Evolutionary conservation across 1,140 invertebrate genomes (phyloP), one percentile per base, ranked within the genome.

Genomic region (Mya arenaria): DNA sequence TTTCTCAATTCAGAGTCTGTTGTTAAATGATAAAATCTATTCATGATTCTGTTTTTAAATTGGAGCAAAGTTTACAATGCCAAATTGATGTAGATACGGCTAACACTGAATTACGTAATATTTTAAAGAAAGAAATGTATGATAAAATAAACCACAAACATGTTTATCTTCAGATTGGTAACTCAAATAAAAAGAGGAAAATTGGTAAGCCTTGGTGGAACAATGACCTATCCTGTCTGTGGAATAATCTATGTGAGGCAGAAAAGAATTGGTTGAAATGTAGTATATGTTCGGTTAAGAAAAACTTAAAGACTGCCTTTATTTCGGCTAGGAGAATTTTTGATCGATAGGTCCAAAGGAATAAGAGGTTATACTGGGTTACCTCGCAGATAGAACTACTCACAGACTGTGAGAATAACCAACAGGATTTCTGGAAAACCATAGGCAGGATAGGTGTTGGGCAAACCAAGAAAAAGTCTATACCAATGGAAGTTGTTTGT

Each of bases 361-460:
- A 37, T 6, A 69, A 69, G 25, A 19, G 65, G 4, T 15, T 10
- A n/a, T 44, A 69, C 37, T 69, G 65, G 65, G 13, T 41, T 25
- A 13, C 4, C 23, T 41, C 41, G n/a, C 65, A 69, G 41, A 69
- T 6, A 39, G 58, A 69, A 23, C 30, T 69, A n/a, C 6, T 69
- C 4, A 39, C 65, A 34, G 34, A 69, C 8, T 41, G 34, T 23
- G 10, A 69, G 28, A 44, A 44, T 44, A 41, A 69, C 25, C 65
- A 69, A 23, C 15, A 37, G 15, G 36, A 69, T 23, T 69, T 69
- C 23, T 69, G 36, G 65, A 39, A 69, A 39, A 69, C 34, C 37
- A 69, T 69, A 23, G 65, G 65, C 23, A 69, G 65, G 39, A 30
- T 69, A 39, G 65, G 65, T 37, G 39, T 69, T 69, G n/a, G n/a